Base-by-base conservation (phyloP, 2,113 vertebrate genomes). In the Oryzias melastigma region DNA sequence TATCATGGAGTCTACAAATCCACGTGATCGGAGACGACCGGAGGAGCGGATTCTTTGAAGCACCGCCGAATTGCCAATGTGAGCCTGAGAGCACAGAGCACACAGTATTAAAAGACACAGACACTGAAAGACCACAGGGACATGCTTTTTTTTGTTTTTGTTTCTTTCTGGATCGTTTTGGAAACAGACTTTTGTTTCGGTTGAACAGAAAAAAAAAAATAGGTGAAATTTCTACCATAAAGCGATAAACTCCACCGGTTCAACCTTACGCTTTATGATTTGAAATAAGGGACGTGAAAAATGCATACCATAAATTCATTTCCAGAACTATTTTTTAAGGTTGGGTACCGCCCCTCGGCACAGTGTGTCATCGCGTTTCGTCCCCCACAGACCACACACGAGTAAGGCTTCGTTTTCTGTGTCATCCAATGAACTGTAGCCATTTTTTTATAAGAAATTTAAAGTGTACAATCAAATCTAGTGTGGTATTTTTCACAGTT, bases 231-330 rank as follows among this genome's bases (percentile, higher is more conserved):
- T 89, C 78, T 88, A 85, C 87, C 71, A 83, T 82, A 80, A 68
- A 86, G 64, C 80, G 80, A 87, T 75, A 89, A 91, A 70, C 93
- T 90, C 90, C 91, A 89, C 91, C 73, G 78, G 75, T 85, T 86
- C 68, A 74, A 87, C 88, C 88, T 90, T 93, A 92, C 70, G 85
- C 86, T 90, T 93, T 91, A 93, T 91, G 46, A 75, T 87, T 92
- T 90, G 90, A 90, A 90, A 92, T 90, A 90, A 92, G 88, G 90
- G 88, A 90, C 91, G 91, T 92, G 93, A 89, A 82, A 82, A 92
- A 92, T 91, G 86, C 84, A 78, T 68, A 85, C 80, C 75, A 85
- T 77, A 82, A 80, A 85, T 92, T 86, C 84, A 93, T 92, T 70
- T 93, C 93, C 83, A 87, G 81, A 81, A 85, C 53, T 87, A 78